Base-by-base conservation (phyloP, 2,113 vertebrate species). In the Rostratula benghalensis region DNA sequence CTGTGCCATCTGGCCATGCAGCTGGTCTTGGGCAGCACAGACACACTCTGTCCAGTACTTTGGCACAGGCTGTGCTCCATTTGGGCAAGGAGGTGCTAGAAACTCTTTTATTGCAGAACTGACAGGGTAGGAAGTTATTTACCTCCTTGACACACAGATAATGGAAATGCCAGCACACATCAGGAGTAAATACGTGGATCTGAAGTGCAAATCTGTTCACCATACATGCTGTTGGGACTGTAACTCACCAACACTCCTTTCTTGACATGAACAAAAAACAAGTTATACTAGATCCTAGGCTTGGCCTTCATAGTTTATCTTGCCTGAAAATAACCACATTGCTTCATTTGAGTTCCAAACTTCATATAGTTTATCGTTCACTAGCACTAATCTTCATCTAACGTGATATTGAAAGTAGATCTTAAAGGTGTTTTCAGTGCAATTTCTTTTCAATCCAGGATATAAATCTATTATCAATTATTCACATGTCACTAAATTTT, bases 31-130 rank as follows among this genome's bases (percentile, higher is more conserved):
- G 18, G 48, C 13, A 80, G 30, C 17, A 64, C 12, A 63, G 50
- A 67, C 4, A 33, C 1, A 2, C 21, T 65, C 54, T 54, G 56
- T 41, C 2, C 31, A n/a, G 22, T 11, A 13, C 41, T 24, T 48
- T 12, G 20, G 25, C 25, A 6, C 11, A 59, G 37, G 13, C 21
- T 86, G 13, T 86, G 30, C 33, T 59, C 30, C 0, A 0, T 30
- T 46, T 54, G 43, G 16, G 11, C 22, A 74, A 6, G 16, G 39
- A 87, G 14, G 6, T 89, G 46, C 54, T 21, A 30, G n/a, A 68
- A 70, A 35, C 0, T 35, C 28, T 59, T 74, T 39, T 39, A 23
- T 0, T 41, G 27, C 23, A 64, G 43, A 87, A 48, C 16, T 24
- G 28, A 20, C 35, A 18, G 20, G 6, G 9, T 9, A 64, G 25